Percentiles rank a stretch among this genome's conserved stretches.
Conservation (phyloP, 2,888 invertebrate species). For the Zaprionus bogoriensis region DNA sequence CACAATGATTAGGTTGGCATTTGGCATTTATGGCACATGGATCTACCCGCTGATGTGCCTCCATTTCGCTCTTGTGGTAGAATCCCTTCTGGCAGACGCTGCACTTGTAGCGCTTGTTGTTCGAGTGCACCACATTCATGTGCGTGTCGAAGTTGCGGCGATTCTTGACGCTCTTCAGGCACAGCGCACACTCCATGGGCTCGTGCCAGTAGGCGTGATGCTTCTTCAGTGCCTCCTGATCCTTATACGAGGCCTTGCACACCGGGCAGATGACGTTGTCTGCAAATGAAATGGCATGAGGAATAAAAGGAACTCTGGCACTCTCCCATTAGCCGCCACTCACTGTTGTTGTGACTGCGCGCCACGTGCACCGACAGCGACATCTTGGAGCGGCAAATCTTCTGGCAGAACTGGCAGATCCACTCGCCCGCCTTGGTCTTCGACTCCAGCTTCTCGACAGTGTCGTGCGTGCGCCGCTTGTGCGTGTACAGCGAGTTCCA, state of each 20-base stretch:
- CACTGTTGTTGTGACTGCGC: slow-evolving; percentile 80
- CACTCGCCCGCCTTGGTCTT: slow-evolving; percentile 33
- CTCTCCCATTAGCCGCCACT: slow-evolving; percentile 20
- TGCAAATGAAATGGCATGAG: slow-evolving; percentile 14
- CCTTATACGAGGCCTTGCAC: slow-evolving; percentile 69
- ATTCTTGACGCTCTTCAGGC: slow-evolving; percentile 76
- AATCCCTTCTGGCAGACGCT: slow-evolving; percentile 79
- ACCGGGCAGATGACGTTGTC: slow-evolving; percentile 65
- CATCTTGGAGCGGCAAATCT: slow-evolving; percentile 78
- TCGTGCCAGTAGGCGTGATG: slow-evolving; percentile 75
- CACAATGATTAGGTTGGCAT: too few species aligned
- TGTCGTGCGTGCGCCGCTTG: slow-evolving; percentile 63
- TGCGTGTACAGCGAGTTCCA: slow-evolving; percentile 80
- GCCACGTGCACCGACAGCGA: slow-evolving; percentile 81
- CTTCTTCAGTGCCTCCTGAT: slow-evolving; percentile 63
- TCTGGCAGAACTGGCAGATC: slow-evolving; percentile 80
- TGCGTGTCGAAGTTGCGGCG: slow-evolving; percentile 76
- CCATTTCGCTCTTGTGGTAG: slow-evolving; percentile 79
- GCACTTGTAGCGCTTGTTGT: slow-evolving; percentile 77
- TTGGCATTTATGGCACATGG: too few species aligned
- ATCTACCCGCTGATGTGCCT: slow-evolving; percentile 68
- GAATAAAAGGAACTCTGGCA: too few species aligned
- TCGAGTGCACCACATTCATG: slow-evolving; percentile 76
- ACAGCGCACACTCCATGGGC: slow-evolving; percentile 68
- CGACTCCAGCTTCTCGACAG: slow-evolving; percentile 4